These are phyloP conservation scores for Dinomys branickii DNA, from an alignment of 2,113 vertebrate genomes.

Conservation along the genomic window DNA sequence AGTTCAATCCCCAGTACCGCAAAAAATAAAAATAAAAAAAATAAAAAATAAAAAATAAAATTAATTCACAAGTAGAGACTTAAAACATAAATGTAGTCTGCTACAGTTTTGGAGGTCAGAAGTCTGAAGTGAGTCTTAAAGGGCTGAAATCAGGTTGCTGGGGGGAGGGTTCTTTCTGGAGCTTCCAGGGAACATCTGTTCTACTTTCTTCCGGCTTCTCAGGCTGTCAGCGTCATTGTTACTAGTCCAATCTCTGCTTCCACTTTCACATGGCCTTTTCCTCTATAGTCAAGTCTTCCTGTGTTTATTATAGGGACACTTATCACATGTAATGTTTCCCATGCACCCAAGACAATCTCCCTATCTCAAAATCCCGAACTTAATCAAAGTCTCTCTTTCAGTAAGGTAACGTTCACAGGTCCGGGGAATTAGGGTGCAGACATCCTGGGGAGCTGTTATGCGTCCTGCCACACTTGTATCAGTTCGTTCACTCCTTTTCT, in stretches of 20 bases:
- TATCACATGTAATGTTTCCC: background rate
- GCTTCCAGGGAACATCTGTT: background rate
- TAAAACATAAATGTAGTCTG: slow-evolving; percentile 16
- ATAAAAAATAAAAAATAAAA: too few species aligned
- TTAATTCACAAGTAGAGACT: background rate
- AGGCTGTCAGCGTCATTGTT: background rate
- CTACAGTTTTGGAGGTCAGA: background rate
- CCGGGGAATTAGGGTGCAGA: background rate
- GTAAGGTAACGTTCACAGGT: background rate
- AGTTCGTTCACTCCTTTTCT: background rate
- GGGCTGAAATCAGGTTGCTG: background rate
- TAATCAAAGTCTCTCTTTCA: background rate
- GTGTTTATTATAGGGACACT: background rate
- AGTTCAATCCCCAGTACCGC: too few species aligned
- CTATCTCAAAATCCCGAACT: background rate
- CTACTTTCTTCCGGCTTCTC: background rate
- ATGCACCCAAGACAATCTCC: background rate
- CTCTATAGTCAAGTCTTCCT: background rate
- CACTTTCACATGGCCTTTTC: background rate
- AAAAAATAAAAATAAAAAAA: too few species aligned
- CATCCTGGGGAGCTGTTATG: background rate
- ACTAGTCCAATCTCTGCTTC: background rate
- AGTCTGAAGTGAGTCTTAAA: background rate
- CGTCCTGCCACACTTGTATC: background rate
- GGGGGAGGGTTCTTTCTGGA: background rate